Conservation (phyloP, 2,113 vertebrate genomes). For the Larimichthys crocea region DNA sequence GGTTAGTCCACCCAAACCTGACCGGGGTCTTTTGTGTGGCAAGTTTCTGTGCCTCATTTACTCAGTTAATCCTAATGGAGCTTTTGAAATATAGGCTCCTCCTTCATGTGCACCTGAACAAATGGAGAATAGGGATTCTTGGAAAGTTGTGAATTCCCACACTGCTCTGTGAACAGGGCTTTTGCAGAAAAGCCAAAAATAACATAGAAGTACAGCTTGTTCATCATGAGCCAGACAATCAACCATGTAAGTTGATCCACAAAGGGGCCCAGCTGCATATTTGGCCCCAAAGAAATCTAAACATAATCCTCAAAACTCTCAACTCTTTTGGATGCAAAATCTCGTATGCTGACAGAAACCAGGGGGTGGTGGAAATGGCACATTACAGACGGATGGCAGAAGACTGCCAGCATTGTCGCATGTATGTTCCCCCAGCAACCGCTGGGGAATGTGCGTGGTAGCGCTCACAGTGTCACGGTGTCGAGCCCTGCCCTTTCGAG, state of each 20-base stretch:
- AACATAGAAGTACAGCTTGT: neutral
- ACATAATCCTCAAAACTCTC: neutral
- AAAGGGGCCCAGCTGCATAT: constrained; percentile 38
- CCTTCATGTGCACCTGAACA: neutral
- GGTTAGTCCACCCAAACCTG: constrained; percentile 44
- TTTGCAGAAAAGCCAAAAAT: neutral
- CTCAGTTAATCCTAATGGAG: constrained; percentile 33
- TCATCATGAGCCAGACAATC: neutral
- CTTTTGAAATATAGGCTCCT: constrained; percentile 6
- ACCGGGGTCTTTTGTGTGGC: constrained; percentile 32
- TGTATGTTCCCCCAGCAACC: neutral
- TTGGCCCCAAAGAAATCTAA: neutral
- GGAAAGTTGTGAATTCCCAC: neutral
- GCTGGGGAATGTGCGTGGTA: constrained; percentile 69
- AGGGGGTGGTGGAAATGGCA: neutral
- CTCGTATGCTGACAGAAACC: neutral
- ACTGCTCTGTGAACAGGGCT: neutral
- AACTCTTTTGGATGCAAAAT: neutral
- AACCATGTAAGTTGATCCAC: constrained; percentile 3
- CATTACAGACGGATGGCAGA: neutral
- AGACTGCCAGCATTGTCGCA: constrained; percentile 11
- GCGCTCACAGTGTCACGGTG: constrained; percentile 15
- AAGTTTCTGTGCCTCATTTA: constrained; percentile 31
- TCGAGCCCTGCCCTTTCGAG: constrained; percentile 53
- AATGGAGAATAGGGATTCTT: neutral